Conservation (phyloP, 2,888 invertebrate species). For the Diarsia brunnea region DNA sequence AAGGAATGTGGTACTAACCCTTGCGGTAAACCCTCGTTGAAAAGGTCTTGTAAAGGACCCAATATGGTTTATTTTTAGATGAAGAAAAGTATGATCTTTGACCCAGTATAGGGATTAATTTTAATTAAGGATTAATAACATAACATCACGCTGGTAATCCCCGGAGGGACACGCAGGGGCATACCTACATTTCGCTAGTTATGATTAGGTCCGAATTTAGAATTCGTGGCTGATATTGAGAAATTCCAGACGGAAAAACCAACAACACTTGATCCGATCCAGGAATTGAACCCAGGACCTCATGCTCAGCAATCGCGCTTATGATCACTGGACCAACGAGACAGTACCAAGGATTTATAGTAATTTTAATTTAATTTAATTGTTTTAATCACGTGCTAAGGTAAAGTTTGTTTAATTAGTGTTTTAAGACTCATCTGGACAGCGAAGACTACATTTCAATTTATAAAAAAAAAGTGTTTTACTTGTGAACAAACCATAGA, state of each 20-base stretch:
- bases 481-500: background rate
- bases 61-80: slow-evolving; percentile 13
- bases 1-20: slow-evolving; percentile 21
- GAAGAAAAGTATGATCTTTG: background rate
- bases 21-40: slow-evolving; percentile 28
- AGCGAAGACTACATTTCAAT: background rate
- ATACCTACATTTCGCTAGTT: too few species aligned
- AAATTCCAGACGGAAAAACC: too few species aligned
- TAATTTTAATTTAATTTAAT: background rate
- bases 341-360: too few species aligned
- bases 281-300: too few species aligned
- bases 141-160: too few species aligned
- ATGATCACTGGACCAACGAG: too few species aligned
- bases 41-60: slow-evolving; percentile 19
- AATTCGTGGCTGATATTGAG: too few species aligned
- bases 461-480: background rate
- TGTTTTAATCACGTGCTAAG: background rate
- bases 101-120: background rate
- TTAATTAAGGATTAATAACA: background rate
- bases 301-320: too few species aligned
- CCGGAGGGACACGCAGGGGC: too few species aligned
- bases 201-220: too few species aligned
- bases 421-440: background rate
- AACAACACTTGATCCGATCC: too few species aligned
- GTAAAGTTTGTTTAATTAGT: background rate